phyloP scores from a whole-genome alignment of 2,888 invertebrate species.

The Chrysina gloriosa region DNA sequence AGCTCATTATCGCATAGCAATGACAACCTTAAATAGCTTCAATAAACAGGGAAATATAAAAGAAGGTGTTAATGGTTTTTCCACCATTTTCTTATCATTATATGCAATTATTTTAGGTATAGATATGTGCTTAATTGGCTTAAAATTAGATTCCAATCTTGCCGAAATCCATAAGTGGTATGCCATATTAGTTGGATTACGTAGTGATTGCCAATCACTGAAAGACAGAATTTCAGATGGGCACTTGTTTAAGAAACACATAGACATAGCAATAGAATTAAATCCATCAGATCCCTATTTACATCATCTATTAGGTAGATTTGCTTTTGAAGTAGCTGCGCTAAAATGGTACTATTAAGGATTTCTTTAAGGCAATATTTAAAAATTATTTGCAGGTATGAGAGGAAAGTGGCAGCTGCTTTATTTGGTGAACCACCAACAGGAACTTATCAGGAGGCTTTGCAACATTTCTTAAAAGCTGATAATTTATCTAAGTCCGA shows the following conservation, averaged over 20 bases:
- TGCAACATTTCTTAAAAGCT: slow-evolving; percentile 68
- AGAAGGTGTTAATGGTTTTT: no score
- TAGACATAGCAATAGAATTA: slow-evolving; percentile 72
- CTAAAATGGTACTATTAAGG: slow-evolving; percentile 66
- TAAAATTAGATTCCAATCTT: slow-evolving; percentile 66
- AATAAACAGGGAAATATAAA: slow-evolving; percentile 54
- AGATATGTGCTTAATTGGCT: slow-evolving; percentile 68
- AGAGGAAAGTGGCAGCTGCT: slow-evolving; percentile 73
- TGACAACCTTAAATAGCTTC: slow-evolving; percentile 49
- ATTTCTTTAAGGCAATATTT: no score
- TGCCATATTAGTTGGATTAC: slow-evolving; percentile 74
- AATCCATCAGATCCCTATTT: slow-evolving; percentile 72
- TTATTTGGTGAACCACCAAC: slow-evolving; percentile 74
- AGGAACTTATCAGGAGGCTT: slow-evolving; percentile 72
- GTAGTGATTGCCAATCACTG: slow-evolving; percentile 70
- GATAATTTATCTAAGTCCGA: slow-evolving; percentile 66
- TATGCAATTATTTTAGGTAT: slow-evolving; percentile 64
- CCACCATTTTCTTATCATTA: no score
- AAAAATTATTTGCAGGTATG: slow-evolving; percentile 75
- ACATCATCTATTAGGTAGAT: slow-evolving; percentile 77
- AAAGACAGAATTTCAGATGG: slow-evolving; percentile 76
- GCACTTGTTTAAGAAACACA: slow-evolving; percentile 74
- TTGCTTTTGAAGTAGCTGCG: slow-evolving; percentile 72
- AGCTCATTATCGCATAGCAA: slow-evolving; percentile 57
- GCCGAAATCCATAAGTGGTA: slow-evolving; percentile 79